These are phyloP conservation scores for Aurelia sp. DNA, from an alignment of 30 jellyfish, hydroid and myxozoan species.

Conservation along the genomic window DNA sequence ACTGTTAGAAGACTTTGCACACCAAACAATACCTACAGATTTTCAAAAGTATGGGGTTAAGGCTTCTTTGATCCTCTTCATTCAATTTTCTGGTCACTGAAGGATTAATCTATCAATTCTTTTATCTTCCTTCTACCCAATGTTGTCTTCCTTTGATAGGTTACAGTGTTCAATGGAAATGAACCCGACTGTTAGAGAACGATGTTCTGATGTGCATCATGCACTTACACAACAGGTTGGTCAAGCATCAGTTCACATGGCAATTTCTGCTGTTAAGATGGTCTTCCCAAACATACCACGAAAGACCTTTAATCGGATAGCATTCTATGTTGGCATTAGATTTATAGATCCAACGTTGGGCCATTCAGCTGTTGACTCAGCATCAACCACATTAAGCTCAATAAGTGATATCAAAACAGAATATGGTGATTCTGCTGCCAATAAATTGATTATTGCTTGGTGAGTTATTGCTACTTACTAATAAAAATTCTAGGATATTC, in stretches of 20 bases:
- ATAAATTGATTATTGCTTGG: conserved; percentile 61
- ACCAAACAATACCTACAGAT: no score
- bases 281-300: conserved; percentile 82
- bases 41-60: no score
- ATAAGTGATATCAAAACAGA: conserved; percentile 64
- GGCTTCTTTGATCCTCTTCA: no score
- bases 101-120: no score
- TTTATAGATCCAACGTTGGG: conserved; percentile 59
- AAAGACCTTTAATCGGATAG: conserved; percentile 63
- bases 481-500: neutral
- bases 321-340: conserved; percentile 81
- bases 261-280: conserved; percentile 78
- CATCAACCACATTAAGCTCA: conserved; percentile 41
- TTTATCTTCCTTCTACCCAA: no score
- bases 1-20: no score
- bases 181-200: conserved; percentile 78
- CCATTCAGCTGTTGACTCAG: conserved; percentile 39
- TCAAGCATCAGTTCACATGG: conserved; percentile 72
- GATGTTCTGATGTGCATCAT: conserved; percentile 80
- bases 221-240: conserved; percentile 78
- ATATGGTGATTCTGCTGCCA: conserved; percentile 75
- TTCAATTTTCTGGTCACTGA: no score
- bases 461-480: neutral
- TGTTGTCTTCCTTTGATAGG: conserved; percentile 3
- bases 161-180: conserved; percentile 59